Evolutionary conservation across 2,113 vertebrate species (phyloP).

Genomic region (Toxostoma redivivum): DNA sequence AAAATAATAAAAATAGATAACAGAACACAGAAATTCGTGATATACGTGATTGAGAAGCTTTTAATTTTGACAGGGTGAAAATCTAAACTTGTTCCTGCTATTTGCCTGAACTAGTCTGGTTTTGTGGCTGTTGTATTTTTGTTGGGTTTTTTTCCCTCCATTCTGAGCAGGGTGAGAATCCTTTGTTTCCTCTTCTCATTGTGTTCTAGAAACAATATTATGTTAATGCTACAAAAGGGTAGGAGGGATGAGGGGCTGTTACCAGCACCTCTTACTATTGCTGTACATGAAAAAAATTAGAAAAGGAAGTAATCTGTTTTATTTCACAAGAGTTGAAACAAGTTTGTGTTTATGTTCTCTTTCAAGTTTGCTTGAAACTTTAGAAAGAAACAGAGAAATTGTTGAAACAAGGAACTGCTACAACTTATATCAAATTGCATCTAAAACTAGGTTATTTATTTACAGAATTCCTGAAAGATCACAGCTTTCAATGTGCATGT

Average conservation of each 20-base stretch:
- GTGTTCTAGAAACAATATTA: conserved; percentile 18
- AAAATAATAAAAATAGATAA: not conserved
- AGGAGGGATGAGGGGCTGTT: not conserved
- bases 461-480: not conserved
- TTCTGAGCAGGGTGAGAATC: not conserved
- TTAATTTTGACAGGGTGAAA: not conserved
- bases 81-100: not conserved
- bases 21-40: not conserved
- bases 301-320: not conserved
- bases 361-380: not conserved
- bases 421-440: not conserved
- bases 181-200: not conserved
- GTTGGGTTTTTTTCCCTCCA: accelerated
- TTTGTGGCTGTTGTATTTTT: not conserved
- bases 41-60: not conserved
- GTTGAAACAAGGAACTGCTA: not conserved
- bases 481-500: not conserved
- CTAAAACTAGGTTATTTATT: not conserved
- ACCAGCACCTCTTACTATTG: not conserved
- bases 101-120: not conserved
- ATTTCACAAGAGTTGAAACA: not conserved
- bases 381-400: not conserved
- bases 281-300: not conserved
- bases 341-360: not conserved
- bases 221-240: not conserved